Evolutionary conservation across 2,888 invertebrate genomes (phyloP).

Genomic region (Flexamia atlantica): DNA sequence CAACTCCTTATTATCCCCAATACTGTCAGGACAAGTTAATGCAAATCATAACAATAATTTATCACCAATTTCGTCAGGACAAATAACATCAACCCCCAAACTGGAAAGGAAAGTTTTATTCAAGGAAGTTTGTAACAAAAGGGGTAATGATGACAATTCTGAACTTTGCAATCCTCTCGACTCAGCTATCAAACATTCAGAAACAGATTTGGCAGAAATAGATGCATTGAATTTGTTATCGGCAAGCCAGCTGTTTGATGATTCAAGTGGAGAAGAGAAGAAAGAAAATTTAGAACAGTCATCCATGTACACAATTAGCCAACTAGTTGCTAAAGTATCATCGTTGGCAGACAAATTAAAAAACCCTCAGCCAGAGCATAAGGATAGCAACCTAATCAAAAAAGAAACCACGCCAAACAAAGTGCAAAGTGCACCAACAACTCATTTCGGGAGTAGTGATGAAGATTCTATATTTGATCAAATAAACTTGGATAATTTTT

Average conservation of each 20-base stretch:
- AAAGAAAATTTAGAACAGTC: slow-evolving; percentile 42
- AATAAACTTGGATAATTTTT: slow-evolving; percentile 42
- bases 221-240: slow-evolving; percentile 37
- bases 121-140: slow-evolving; percentile 3
- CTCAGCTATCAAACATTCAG: background rate
- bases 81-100: slow-evolving; percentile 24
- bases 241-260: slow-evolving; percentile 58
- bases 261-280: slow-evolving; percentile 41
- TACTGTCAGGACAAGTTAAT: background rate
- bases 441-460: slow-evolving; percentile 32
- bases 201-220: slow-evolving; percentile 7
- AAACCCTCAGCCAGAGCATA: background rate
- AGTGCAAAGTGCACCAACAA: background rate
- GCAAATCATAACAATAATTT: background rate
- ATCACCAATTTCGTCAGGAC: slow-evolving; percentile 41
- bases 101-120: slow-evolving; percentile 44
- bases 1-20: slow-evolving; percentile 1
- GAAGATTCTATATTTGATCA: slow-evolving; percentile 46
- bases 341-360: slow-evolving; percentile 18
- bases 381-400: background rate
- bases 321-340: slow-evolving; percentile 49
- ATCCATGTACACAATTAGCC: slow-evolving; percentile 58
- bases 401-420: background rate
- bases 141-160: background rate
- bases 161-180: slow-evolving; percentile 22